These are phyloP conservation scores for Aphidius colemani DNA, from an alignment of 2,888 invertebrate species.

Conservation along the genomic window DNA sequence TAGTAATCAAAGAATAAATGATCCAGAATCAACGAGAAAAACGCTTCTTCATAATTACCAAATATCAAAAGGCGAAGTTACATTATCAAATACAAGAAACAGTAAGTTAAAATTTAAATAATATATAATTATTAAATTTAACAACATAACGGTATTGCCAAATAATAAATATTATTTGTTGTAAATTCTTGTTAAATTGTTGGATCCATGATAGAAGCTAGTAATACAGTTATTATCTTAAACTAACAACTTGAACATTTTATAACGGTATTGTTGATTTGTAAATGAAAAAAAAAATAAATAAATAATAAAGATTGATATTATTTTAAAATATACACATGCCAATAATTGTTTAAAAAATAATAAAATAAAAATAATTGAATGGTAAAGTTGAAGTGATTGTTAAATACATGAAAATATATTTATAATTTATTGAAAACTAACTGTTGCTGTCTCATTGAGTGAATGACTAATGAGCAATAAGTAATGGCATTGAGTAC, in stretches of 20 bases:
- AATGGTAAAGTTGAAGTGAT: background rate
- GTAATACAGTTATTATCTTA: conserved; percentile 56
- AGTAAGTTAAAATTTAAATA: conserved; percentile 43
- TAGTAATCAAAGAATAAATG: conserved; percentile 66
- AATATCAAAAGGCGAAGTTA: conserved; percentile 65
- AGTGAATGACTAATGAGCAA: conserved; percentile 5
- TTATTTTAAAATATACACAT: too few species aligned
- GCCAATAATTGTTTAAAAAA: background rate
- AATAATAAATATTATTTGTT: conserved; percentile 21
- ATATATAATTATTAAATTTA: conserved; percentile 16
- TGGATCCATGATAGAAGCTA: conserved; percentile 45
- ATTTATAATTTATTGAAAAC: too few species aligned
- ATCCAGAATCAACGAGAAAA: conserved; percentile 76
- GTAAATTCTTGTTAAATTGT: conserved; percentile 8
- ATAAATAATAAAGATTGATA: background rate
- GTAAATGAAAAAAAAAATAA: too few species aligned
- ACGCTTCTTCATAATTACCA: conserved; percentile 70
- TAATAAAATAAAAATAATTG: background rate
- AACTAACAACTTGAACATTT: too few species aligned
- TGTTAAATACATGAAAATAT: background rate
- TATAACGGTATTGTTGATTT: conserved; percentile 50
- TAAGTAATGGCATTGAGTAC: background rate
- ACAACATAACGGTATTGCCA: conserved; percentile 26
- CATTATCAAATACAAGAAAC: conserved; percentile 52
- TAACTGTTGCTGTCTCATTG: background rate